Percentiles rank a stretch among this genome's conserved stretches.
Conservation (phyloP, 2,113 vertebrate genomes). For the Gobiocypris rarus region DNA sequence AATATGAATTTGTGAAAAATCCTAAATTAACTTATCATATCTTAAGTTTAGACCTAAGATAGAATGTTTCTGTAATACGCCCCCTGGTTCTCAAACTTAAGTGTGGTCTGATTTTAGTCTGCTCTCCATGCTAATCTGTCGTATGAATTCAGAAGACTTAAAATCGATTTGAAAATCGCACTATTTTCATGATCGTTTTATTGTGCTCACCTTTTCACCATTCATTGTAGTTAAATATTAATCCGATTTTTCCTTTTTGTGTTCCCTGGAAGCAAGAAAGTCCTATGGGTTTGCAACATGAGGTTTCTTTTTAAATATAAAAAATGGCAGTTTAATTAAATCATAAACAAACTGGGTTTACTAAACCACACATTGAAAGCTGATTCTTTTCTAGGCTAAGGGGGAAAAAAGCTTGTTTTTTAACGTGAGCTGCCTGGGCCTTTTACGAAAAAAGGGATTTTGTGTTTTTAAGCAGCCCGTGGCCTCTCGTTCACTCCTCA, state of each 20-base stretch:
- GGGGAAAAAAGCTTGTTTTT: background rate
- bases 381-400: conserved; percentile 3
- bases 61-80: too few species aligned
- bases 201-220: background rate
- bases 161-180: background rate
- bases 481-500: conserved; percentile 44
- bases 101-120: background rate
- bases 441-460: conserved; percentile 32
- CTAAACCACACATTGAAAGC: background rate
- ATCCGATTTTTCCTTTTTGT: background rate
- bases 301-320: background rate
- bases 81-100: background rate
- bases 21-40: too few species aligned
- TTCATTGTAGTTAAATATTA: background rate
- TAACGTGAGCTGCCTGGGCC: background rate
- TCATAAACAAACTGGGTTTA: background rate
- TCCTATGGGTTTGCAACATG: background rate
- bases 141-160: background rate
- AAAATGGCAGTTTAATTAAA: background rate
- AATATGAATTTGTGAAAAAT: too few species aligned
- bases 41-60: too few species aligned
- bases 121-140: background rate
- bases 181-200: background rate
- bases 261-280: background rate
- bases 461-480: conserved; percentile 45